Evolutionary conservation across 2,797 vertebrate genomes (phyloP).

Genomic region (Knipowitschia caucasica): DNA sequence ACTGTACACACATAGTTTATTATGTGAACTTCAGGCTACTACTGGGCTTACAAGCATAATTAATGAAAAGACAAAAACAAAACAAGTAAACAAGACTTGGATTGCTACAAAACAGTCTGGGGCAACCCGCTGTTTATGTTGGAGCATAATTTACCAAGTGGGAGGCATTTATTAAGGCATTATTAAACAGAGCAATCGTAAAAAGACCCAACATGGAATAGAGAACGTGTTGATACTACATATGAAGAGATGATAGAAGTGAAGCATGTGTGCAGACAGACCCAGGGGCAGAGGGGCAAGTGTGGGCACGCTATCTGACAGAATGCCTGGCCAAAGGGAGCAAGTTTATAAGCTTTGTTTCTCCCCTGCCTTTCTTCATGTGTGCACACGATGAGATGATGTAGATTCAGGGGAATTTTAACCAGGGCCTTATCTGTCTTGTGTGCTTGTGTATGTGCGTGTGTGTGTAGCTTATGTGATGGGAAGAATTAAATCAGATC

Average conservation of each 20-base stretch:
- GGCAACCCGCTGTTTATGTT: neutral
- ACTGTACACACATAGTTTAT: no score
- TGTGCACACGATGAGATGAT: constrained; percentile 13
- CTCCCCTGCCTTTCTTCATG: constrained; percentile 11
- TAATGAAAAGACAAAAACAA: no score
- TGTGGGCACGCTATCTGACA: constrained; percentile 64
- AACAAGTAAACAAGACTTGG: neutral
- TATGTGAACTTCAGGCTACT: no score
- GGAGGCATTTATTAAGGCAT: neutral
- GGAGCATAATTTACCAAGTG: neutral
- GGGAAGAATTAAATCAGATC: constrained; percentile 46
- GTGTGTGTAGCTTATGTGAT: constrained; percentile 6
- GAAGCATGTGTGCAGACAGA: constrained; percentile 46
- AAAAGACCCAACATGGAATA: neutral
- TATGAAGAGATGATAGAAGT: constrained; percentile 26
- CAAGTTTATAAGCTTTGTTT: constrained; percentile 34
- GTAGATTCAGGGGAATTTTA: constrained; percentile 25
- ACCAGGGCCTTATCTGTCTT: constrained; percentile 31
- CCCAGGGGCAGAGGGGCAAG: constrained; percentile 53
- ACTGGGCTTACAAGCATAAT: no score
- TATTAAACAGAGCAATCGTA: neutral
- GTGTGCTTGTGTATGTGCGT: no score
- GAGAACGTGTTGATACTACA: neutral
- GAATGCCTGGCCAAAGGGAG: constrained; percentile 61
- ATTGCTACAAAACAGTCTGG: neutral